These are phyloP conservation scores for Caloenas nicobarica DNA, from an alignment of 2,113 vertebrate genomes.

Conservation along the genomic window DNA sequence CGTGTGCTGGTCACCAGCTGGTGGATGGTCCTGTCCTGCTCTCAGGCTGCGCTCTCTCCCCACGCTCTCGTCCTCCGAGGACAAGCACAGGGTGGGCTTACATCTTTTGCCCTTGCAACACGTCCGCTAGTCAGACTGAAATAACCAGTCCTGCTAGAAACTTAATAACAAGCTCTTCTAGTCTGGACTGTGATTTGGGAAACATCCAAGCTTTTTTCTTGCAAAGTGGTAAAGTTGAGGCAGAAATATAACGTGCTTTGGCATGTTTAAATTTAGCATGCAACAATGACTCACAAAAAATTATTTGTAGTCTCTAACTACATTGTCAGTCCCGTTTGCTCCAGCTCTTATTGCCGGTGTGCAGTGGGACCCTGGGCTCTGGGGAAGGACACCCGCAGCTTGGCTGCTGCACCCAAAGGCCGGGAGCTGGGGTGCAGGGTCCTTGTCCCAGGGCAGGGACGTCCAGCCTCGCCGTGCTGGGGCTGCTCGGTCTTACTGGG, in stretches of 20 bases:
- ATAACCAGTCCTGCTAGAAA: background rate
- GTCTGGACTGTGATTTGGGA: background rate
- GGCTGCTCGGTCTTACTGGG: background rate
- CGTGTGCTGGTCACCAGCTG: background rate
- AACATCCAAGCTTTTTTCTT: background rate
- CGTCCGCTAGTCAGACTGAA: background rate
- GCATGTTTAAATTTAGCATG: slow-evolving; percentile 52
- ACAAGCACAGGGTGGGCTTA: background rate
- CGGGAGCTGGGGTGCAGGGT: background rate
- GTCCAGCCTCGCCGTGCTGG: background rate
- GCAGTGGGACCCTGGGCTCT: background rate
- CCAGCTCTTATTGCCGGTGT: background rate
- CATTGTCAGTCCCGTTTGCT: slow-evolving; percentile 25
- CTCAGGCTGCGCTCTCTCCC: background rate
- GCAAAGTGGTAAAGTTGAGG: background rate
- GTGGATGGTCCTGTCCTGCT: too few relatives aligned
- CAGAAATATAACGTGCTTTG: slow-evolving; percentile 52
- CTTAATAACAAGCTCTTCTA: background rate
- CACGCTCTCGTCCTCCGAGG: background rate
- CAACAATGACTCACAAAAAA: slow-evolving; percentile 13
- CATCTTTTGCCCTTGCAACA: background rate
- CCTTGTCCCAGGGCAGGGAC: background rate
- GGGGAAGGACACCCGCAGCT: background rate
- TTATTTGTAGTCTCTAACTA: background rate
- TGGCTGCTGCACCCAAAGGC: background rate